These are phyloP conservation scores for Eumaeus atala DNA, from an alignment of 1,140 invertebrate genomes.

Conservation along the genomic window DNA sequence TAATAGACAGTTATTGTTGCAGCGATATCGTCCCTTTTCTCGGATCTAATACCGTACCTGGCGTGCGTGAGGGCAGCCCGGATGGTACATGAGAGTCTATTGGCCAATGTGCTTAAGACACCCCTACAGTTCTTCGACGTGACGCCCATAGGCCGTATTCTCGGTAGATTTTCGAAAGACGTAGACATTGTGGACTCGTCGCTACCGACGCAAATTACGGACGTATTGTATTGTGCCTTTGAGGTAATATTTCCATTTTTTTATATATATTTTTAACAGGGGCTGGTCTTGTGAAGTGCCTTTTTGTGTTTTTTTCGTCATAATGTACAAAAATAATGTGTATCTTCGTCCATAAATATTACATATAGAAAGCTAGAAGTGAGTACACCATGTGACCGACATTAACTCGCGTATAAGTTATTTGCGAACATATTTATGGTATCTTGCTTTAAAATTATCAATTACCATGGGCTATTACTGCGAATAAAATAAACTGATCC, in stretches of 20 bases:
- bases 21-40: constrained; percentile 80
- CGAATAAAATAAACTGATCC: constrained; percentile 48
- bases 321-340: too few species aligned
- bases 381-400: too few species aligned
- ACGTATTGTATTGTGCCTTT: constrained; percentile 84
- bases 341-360: too few species aligned
- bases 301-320: constrained; percentile 5
- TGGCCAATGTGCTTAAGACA: constrained; percentile 83
- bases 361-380: too few species aligned
- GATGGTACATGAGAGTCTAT: constrained; percentile 84
- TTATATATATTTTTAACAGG: constrained; percentile 3
- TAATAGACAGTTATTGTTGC: constrained; percentile 54
- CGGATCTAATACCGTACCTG: constrained; percentile 81
- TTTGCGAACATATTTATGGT: too few species aligned
- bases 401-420: too few species aligned
- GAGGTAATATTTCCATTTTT: constrained; percentile 77
- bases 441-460: too few species aligned
- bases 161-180: constrained; percentile 92
- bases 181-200: constrained; percentile 82
- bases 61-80: constrained; percentile 83
- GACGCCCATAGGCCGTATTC: constrained; percentile 89
- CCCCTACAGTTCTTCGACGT: constrained; percentile 91
- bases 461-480: background rate
- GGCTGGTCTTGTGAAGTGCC: background rate
- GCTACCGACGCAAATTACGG: constrained; percentile 81